Base-by-base conservation (phyloP, 2,113 vertebrate genomes). In the Ammodytes marinus region DNA sequence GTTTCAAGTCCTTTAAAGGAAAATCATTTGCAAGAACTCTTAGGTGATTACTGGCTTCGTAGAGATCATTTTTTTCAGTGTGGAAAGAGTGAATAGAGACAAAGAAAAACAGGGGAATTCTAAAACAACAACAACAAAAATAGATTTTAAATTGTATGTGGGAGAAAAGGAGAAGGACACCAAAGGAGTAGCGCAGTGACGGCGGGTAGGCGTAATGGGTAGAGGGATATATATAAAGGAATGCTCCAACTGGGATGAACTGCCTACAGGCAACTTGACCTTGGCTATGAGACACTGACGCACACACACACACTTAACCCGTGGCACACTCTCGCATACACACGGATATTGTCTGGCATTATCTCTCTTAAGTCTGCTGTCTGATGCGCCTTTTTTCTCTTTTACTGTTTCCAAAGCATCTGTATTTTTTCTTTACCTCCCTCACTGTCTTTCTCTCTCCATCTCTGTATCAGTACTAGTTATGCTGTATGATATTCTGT, bases 221-320 rank as follows among this genome's bases (percentile, higher is more conserved):
- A 65, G 17, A 59, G 65, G 27, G 27, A 27, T 27, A 27, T 27
- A 27, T 27, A 27, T 27, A 60, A 47, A 52, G 43, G 12, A 76
- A 19, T 57, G 40, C 54, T 81, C 52, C 69, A 78, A 77, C 79
- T 64, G 53, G 52, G 74, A 85, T 79, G 71, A 82, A 70, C 27
- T 79, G 75, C 83, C 87, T 72, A 14, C n/a, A 54, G 88, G 77
- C 86, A 63, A 69, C 35, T 46, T 87, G 83, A 89, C 90, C 84
- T 86, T 40, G 47, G 77, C 66, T 82, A 77, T 75, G 65, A 84
- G 72, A 69, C 57, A 52, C 47, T 45, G 63, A 86, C 60, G 70
- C 65, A 57, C 60, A 74, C 65, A 57, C 80, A 72, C 74, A 78
- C 61, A 71, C 64, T 89, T 86, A 88, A 92, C 84, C 77, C 69